Percentiles rank a stretch among this genome's conserved stretches.
Evolutionary conservation across 2,888 invertebrate species (phyloP).

Genomic region (Calliopum simillimum): DNA sequence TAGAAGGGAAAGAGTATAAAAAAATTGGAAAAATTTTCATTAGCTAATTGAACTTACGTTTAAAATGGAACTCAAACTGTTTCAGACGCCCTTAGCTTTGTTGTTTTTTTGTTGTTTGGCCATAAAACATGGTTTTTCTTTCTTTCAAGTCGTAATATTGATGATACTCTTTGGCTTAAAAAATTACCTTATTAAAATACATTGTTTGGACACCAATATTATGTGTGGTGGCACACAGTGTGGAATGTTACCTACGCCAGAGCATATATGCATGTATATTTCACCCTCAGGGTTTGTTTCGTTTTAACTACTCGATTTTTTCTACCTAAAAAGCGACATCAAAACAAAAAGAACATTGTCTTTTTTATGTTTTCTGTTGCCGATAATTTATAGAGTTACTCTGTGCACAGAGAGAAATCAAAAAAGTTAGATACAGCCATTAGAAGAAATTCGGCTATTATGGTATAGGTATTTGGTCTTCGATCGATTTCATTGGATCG

Average conservation of each 20-base stretch:
- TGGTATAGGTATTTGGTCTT: no score
- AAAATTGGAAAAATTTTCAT: constrained; percentile 63
- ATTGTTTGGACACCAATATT: neutral
- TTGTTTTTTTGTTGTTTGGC: neutral
- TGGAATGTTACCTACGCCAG: neutral
- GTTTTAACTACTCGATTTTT: constrained; percentile 19
- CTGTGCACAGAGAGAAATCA: no score
- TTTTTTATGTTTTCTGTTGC: neutral
- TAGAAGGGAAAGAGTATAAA: neutral
- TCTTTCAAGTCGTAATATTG: constrained; percentile 4
- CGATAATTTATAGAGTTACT: constrained; percentile 6
- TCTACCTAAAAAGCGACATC: neutral
- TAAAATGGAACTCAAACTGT: neutral
- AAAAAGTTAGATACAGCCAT: no score
- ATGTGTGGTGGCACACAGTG: neutral
- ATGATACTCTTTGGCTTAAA: constrained; percentile 18
- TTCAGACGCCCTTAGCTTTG: neutral
- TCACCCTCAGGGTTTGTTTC: neutral
- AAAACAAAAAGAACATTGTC: constrained; percentile 1
- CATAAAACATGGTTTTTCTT: neutral
- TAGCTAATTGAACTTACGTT: constrained; percentile 61
- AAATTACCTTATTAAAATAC: neutral
- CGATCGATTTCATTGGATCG: no score
- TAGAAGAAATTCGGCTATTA: no score
- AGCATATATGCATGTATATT: neutral